Evolutionary conservation across 2,888 invertebrate genomes (phyloP).

Genomic region (Norana najaformis): DNA sequence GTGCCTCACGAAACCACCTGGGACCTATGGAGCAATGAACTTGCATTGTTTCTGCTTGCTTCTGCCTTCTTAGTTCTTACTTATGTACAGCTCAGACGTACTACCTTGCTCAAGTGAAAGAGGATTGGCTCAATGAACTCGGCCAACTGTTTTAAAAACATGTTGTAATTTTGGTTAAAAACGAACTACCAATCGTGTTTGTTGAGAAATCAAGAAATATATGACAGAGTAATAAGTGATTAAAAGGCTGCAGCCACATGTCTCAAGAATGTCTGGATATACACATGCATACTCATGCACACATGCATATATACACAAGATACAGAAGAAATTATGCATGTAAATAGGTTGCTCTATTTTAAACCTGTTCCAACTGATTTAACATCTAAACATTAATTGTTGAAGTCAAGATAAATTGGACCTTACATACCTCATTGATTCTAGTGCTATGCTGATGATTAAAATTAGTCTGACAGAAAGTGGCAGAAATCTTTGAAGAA

Average conservation of each 20-base stretch:
- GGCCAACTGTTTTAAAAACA: background rate
- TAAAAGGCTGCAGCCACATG: too few species aligned
- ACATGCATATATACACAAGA: too few species aligned
- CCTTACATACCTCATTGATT: background rate
- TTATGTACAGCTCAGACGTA: conserved; percentile 55
- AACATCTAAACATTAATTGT: background rate
- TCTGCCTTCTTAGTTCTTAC: conserved; percentile 51
- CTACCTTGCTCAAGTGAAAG: conserved; percentile 22
- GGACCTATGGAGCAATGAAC: conserved; percentile 57
- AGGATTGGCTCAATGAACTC: background rate
- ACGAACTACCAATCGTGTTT: background rate
- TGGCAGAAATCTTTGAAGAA: background rate
- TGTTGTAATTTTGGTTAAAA: background rate
- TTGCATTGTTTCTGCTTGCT: conserved; percentile 52
- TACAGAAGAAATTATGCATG: too few species aligned
- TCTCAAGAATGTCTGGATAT: too few species aligned
- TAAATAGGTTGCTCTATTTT: background rate
- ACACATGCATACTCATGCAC: too few species aligned
- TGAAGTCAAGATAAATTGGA: background rate
- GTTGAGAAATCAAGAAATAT: too few species aligned
- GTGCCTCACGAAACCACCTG: conserved; percentile 51
- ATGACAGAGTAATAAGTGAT: too few species aligned
- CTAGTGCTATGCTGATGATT: background rate
- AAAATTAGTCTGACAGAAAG: background rate
- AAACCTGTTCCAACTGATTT: background rate